These are phyloP conservation scores for Phaethon lepturus DNA, from an alignment of 2,113 vertebrate species.

Conservation along the genomic window DNA sequence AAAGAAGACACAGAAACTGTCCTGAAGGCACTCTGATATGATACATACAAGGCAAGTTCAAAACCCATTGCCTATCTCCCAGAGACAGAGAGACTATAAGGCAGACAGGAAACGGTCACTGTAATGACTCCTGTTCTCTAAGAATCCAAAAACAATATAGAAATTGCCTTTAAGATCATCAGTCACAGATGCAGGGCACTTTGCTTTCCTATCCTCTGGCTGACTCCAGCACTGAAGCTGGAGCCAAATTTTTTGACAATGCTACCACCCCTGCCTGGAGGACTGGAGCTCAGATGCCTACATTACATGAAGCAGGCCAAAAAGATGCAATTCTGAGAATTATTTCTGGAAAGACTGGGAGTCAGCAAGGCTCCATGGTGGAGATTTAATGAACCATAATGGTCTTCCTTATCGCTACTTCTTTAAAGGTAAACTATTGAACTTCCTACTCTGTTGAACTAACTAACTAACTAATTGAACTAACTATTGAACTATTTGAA, in stretches of 20 bases:
- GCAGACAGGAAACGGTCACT: not conserved
- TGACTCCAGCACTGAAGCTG: not conserved
- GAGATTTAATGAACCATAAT: not conserved
- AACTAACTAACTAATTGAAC: too few relatives aligned
- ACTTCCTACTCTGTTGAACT: not conserved
- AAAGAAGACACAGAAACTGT: not conserved
- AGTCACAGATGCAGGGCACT: not conserved
- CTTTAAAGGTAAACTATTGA: not conserved
- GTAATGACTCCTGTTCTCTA: not conserved
- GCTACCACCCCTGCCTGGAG: not conserved
- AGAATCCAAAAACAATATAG: not conserved
- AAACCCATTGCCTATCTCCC: not conserved
- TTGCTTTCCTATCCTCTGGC: not conserved
- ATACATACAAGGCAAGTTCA: not conserved
- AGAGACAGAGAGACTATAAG: not conserved
- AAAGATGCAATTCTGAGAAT: not conserved
- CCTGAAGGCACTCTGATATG: not conserved
- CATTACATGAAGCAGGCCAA: not conserved
- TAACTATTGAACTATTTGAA: not conserved
- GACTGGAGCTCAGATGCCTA: not conserved
- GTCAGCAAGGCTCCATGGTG: not conserved
- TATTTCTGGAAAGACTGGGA: not conserved
- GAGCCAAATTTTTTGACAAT: not conserved
- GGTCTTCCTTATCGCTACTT: not conserved
- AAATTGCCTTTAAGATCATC: not conserved